A percentile compares a stretch with the other conserved stretches of the same genome.
These are phyloP conservation scores for Chloromyia formosa DNA, from an alignment of 2,888 invertebrate species.

Conservation along the genomic window DNA sequence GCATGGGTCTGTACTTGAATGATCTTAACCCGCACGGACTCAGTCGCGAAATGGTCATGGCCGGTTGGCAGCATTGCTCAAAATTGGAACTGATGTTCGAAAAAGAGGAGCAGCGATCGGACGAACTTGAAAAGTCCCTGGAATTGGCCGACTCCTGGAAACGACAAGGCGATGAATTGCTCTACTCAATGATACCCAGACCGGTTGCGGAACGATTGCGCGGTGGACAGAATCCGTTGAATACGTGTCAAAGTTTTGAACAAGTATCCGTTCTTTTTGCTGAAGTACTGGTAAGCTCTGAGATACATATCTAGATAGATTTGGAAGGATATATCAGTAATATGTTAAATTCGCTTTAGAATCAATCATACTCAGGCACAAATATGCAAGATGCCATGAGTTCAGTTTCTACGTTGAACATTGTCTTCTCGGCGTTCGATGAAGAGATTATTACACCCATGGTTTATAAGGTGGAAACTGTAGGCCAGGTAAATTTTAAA, in stretches of 20 bases:
- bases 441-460: conserved; percentile 82
- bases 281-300: conserved; percentile 57
- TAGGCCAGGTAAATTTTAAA: conserved; percentile 73
- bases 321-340: neutral
- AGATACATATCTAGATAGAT: neutral
- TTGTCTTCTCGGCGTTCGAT: conserved; percentile 86
- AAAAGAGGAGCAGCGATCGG: conserved; percentile 80
- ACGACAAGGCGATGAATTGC: conserved; percentile 81
- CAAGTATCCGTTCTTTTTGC: conserved; percentile 64
- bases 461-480: conserved; percentile 94
- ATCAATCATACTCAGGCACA: conserved; percentile 46
- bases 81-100: conserved; percentile 83
- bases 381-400: conserved; percentile 73
- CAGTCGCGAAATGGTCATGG: conserved; percentile 82
- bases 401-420: conserved; percentile 85
- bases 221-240: conserved; percentile 77
- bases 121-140: conserved; percentile 80
- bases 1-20: conserved; percentile 80
- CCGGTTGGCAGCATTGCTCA: conserved; percentile 86
- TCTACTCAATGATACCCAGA: conserved; percentile 93
- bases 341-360: conserved; percentile 31
- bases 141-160: conserved; percentile 85
- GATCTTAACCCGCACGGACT: conserved; percentile 87
- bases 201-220: conserved; percentile 83
- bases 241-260: conserved; percentile 77